Base-by-base conservation (phyloP, 92 coral and sea anemone species). In the Hydrozoanthus gracilis region DNA sequence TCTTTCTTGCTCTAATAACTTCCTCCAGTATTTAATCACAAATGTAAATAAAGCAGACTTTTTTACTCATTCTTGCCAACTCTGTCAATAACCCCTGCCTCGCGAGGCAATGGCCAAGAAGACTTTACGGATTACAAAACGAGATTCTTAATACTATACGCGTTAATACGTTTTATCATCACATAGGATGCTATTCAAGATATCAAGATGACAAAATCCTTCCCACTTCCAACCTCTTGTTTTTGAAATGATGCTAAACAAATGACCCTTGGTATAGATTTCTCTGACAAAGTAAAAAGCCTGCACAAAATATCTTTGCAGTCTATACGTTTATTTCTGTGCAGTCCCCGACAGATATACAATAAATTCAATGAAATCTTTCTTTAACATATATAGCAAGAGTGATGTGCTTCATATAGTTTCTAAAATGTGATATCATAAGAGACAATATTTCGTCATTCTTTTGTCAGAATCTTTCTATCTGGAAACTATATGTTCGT, bases 11-110 rank as follows among this genome's bases (percentile, higher is more conserved):
- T 55, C 46, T 90, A 84, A 90, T 82, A 60, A 51, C 85, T 67
- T 86, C 88, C 75, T 75, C 86, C 79, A 90, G 90, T 85, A 87
- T 83, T 87, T 87, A 90, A 87, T 90, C 69, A 82, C 82, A 82
- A 87, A 87, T 76, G 86, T 83, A 87, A 90, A 90, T 90, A 90
- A 44, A 82, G 51, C 17, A 70, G 9, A 52, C 60, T 66, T 48
- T 80, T 14, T 66, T 60, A 56, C 71, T 58, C 62, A 44, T 18
- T 10, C 69, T 78, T 44, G 83, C 6, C 83, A 71, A 44, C 70
- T 78, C 83, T 78, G 51, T 58, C 83, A 78, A 56, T 78, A 78
- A 78, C 83, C 83, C 51, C 51, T 55, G 18, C 83, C 79, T 74
- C 83, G 83, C 83, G 13, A 78, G 60, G 71, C 67, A 15, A 14